Conservation (phyloP, 2,797 vertebrate genomes). For the Coranthus polyacanthus region DNA sequence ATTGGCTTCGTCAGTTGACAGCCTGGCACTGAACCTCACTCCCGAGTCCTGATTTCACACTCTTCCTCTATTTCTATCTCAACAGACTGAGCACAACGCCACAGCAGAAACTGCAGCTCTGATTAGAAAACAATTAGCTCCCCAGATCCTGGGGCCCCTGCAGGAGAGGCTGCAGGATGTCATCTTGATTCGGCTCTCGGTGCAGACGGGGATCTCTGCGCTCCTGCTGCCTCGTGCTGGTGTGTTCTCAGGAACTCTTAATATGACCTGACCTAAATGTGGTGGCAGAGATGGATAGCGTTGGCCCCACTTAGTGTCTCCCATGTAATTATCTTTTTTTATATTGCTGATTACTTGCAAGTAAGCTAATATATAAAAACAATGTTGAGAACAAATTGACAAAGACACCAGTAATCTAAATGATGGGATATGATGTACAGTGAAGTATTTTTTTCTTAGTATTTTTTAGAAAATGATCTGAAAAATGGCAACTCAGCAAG, state of each 20-base stretch:
- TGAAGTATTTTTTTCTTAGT: no score
- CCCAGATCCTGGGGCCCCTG: constrained; percentile 48
- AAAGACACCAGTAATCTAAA: no score
- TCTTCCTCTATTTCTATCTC: constrained; percentile 60
- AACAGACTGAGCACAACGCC: constrained; percentile 47
- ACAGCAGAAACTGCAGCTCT: constrained; percentile 52
- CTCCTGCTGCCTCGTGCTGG: constrained; percentile 26
- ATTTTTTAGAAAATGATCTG: no score
- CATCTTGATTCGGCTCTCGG: constrained; percentile 35
- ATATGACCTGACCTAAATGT: constrained; percentile 58
- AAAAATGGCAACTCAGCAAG: no score
- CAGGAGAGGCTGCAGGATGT: constrained; percentile 52
- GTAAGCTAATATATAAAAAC: no score
- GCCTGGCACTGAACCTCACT: constrained; percentile 60
- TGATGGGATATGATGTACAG: no score
- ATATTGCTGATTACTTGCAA: not conserved
- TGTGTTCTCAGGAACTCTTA: constrained; percentile 40
- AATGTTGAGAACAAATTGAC: no score
- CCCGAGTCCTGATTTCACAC: constrained; percentile 63
- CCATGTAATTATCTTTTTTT: constrained; percentile 1
- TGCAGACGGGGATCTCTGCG: constrained; percentile 27
- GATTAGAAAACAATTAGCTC: constrained; percentile 79
- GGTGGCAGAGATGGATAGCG: constrained; percentile 31
- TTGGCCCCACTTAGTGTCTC: constrained; percentile 2
- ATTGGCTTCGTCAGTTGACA: constrained; percentile 55